Percentiles rank a stretch among this genome's conserved stretches.
phyloP scores from a whole-genome alignment of 1,140 invertebrate species.

The Magallana ariakensis region DNA sequence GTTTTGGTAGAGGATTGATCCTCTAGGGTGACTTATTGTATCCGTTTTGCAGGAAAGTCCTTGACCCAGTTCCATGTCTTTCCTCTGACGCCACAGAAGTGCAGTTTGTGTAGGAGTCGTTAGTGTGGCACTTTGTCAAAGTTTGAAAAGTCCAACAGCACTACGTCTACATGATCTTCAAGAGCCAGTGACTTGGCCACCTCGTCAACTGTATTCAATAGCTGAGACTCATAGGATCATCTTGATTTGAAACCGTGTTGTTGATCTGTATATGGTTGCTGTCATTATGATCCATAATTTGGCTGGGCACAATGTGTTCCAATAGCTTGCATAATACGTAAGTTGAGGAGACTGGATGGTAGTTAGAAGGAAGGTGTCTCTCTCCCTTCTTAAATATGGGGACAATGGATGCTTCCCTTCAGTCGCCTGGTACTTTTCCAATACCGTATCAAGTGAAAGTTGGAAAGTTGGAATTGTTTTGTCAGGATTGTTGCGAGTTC shows the following conservation, averaged over 20 bases:
- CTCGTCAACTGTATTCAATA: constrained; percentile 12
- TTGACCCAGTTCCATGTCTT: constrained; percentile 20
- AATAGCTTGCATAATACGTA: constrained; percentile 24
- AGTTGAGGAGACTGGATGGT: constrained; percentile 32
- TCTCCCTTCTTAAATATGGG: constrained; percentile 60
- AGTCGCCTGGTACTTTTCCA: constrained; percentile 50
- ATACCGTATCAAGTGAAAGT: constrained; percentile 38
- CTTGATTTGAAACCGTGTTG: constrained; percentile 43
- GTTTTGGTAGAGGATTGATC: background rate
- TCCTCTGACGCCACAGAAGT: background rate
- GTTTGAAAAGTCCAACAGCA: constrained; percentile 43
- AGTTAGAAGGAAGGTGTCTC: constrained; percentile 29
- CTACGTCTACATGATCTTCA: constrained; percentile 37
- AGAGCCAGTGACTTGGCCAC: constrained; percentile 38
- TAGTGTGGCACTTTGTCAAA: constrained; percentile 48
- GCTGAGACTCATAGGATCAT: constrained; percentile 24
- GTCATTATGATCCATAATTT: constrained; percentile 51
- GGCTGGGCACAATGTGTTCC: constrained; percentile 43
- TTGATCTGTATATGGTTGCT: constrained; percentile 23
- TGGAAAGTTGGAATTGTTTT: constrained; percentile 47
- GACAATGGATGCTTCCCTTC: constrained; percentile 50
- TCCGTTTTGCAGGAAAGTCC: constrained; percentile 38
- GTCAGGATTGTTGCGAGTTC: constrained; percentile 50
- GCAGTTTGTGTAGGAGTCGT: constrained; percentile 21
- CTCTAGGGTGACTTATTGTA: constrained; percentile 32